phyloP scores from a whole-genome alignment of 2,113 vertebrate species.

The Chitala chitala region DNA sequence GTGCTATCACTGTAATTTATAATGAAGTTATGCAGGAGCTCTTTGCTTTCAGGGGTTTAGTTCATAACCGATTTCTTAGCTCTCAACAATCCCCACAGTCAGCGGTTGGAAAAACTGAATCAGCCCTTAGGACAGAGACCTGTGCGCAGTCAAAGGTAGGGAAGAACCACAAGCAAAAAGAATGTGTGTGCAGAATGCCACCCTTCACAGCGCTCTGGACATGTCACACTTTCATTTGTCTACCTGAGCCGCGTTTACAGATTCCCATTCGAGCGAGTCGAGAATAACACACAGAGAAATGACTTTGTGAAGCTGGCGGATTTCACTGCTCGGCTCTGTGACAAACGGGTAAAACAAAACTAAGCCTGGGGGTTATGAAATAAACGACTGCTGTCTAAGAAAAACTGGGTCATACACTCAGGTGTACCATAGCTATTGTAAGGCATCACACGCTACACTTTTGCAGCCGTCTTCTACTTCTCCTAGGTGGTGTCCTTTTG shows the following conservation, averaged over 20 bases:
- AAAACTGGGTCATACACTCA: neutral
- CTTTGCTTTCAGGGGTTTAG: neutral
- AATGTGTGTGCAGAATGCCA: neutral
- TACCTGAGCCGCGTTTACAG: constrained; percentile 3
- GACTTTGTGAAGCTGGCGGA: neutral
- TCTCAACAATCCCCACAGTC: neutral
- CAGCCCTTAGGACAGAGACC: neutral
- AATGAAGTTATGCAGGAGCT: neutral
- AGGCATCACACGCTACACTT: no score
- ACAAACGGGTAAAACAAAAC: neutral
- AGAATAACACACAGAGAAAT: neutral
- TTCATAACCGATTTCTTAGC: constrained; percentile 7
- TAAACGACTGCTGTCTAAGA: neutral
- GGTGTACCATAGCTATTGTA: no score
- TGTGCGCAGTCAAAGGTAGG: neutral
- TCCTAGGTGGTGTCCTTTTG: no score
- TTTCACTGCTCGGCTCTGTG: neutral
- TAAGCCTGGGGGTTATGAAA: neutral
- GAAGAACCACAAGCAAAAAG: neutral
- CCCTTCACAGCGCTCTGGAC: constrained; percentile 2
- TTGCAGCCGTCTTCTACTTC: no score
- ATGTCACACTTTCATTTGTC: constrained; percentile 12
- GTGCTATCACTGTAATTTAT: neutral
- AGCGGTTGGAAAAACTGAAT: neutral
- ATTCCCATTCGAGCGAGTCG: neutral